Evolutionary conservation across 2,797 vertebrate genomes (phyloP), one percentile per base, ranked within the genome.

Genomic region (Spinibarbus caldwelli): DNA sequence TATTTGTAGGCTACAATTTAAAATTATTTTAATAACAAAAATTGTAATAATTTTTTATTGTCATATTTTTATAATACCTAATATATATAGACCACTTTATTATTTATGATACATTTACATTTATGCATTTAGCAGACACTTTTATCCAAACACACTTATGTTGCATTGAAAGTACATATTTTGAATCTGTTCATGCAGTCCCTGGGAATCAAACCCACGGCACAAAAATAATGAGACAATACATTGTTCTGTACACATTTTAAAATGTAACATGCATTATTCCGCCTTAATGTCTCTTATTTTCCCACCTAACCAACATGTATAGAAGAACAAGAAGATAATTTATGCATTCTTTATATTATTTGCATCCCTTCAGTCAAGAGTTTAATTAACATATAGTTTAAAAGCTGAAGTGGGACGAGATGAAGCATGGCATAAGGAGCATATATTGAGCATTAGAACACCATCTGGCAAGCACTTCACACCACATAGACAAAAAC

Each of bases 391-490:
- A 45, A 71, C 54, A 78, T 31, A 29, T 43, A 21, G 21, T 68
- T 49, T 45, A 64, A 78, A 62, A 34, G 43, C 34, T 21, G 34
- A 77, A 41, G 73, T 17, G 26, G 6, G 26, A 66, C 31, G 23
- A 23, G 19, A 52, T 31, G 45, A 66, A 4, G 34, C 31, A 36
- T 31, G 36, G 47, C 64, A 47, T 21, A 45, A 23, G 34, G 36
- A 70, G 64, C 36, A 52, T 75, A 29, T 79, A 29, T 43, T 0
- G 54, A 73, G 52, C 73, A 77, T 57, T 45, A 54, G 26, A 57
- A 57, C 71, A 84, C 78, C 62, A 80, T 75, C 68, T 80, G 76
- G 47, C 41, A 43, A 41, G 21, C 26, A 76, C 34, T 41, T 83
- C 34, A 54, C 47, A 34, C 45, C 47, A 23, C 36, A 64, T 29